These are phyloP conservation scores for Astropecten irregularis DNA, from an alignment of 53 echinoderm and acorn worm genomes.

Conservation along the genomic window DNA sequence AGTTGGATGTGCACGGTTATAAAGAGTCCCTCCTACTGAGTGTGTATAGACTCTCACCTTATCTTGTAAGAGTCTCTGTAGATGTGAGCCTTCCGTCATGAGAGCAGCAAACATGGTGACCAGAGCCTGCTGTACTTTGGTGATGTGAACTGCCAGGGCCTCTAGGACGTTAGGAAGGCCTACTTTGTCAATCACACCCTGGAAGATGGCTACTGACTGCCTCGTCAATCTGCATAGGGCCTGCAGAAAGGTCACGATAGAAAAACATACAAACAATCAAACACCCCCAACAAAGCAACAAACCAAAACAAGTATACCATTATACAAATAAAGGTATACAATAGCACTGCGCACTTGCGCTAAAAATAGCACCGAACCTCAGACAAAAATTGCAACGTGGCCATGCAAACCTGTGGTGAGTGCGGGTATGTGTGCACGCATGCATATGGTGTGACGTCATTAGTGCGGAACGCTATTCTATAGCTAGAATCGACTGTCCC, in stretches of 20 bases:
- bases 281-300: neutral
- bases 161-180: constrained; percentile 88
- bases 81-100: constrained; percentile 81
- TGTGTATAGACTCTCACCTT: constrained; percentile 86
- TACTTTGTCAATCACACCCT: constrained; percentile 93
- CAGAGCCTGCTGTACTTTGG: constrained; percentile 89
- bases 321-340: neutral
- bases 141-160: constrained; percentile 84
- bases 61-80: constrained; percentile 87
- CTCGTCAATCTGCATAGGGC: constrained; percentile 87
- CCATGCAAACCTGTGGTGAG: too few species aligned
- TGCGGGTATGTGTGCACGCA: too few species aligned
- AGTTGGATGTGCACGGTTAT: too few species aligned
- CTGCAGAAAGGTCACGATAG: constrained; percentile 54
- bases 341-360: too few species aligned
- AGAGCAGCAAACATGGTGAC: constrained; percentile 94
- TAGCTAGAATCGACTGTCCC: too few species aligned
- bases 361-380: too few species aligned
- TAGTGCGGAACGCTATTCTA: too few species aligned
- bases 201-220: constrained; percentile 85
- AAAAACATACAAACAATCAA: too few species aligned
- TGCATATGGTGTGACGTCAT: too few species aligned
- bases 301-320: neutral
- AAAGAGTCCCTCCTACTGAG: too few species aligned
- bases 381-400: too few species aligned